phyloP scores from a whole-genome alignment of 2,888 invertebrate genomes.

The Harpagoxenus sublaevis region DNA sequence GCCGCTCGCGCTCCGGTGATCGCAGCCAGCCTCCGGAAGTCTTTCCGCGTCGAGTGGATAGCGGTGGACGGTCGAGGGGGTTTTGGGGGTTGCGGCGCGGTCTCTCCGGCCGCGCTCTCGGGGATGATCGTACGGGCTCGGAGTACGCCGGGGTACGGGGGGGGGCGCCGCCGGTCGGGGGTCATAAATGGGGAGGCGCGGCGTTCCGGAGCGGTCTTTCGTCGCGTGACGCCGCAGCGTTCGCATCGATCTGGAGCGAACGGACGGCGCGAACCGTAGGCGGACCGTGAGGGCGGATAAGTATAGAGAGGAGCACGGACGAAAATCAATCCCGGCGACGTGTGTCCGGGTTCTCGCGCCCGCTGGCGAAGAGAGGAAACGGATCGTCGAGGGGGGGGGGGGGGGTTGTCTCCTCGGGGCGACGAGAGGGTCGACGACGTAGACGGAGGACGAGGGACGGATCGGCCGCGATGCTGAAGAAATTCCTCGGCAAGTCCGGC shows the following conservation, averaged over 20 bases:
- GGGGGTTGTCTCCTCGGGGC: neutral
- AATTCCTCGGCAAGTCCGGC: slow-evolving; percentile 83
- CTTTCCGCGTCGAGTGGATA: neutral
- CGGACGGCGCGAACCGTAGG: slow-evolving; percentile 33
- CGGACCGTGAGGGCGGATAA: slow-evolving; percentile 29
- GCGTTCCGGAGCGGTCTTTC: slow-evolving; percentile 80
- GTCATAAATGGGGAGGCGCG: slow-evolving; percentile 82
- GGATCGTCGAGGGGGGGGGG: neutral
- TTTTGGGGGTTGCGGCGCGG: neutral
- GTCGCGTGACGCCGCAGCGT: slow-evolving; percentile 78
- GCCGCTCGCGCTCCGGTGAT: neutral
- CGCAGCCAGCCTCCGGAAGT: slow-evolving; percentile 12
- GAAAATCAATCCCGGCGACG: slow-evolving; percentile 66
- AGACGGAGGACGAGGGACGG: neutral
- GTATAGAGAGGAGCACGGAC: slow-evolving; percentile 47
- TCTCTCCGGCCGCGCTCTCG: neutral
- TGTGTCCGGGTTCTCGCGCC: neutral
- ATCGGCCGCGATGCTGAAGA: slow-evolving; percentile 79
- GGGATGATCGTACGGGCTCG: slow-evolving; percentile 48
- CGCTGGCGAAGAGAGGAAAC: neutral
- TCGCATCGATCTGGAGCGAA: slow-evolving; percentile 71
- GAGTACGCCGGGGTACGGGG: slow-evolving; percentile 33
- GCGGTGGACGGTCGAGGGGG: no score
- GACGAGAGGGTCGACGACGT: neutral
- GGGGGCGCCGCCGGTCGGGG: slow-evolving; percentile 73